A percentile compares a stretch with the other conserved stretches of the same genome.
These are phyloP conservation scores for Daktulosphaira vitifoliae DNA, from an alignment of 1,140 invertebrate genomes.

Conservation along the genomic window DNA sequence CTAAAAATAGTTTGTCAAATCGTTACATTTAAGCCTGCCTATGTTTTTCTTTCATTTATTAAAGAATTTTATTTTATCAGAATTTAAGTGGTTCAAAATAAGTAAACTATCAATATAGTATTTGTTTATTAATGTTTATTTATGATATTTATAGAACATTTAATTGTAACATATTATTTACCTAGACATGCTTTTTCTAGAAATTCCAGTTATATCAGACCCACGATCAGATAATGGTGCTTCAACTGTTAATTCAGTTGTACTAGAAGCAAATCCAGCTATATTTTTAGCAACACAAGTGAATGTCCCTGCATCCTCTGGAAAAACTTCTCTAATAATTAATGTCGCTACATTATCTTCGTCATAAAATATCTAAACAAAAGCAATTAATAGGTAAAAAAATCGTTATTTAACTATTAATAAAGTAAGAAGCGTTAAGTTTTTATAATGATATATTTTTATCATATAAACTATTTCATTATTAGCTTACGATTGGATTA, in stretches of 20 bases:
- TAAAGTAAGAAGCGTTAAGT: too few species aligned
- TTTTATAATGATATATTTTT: too few species aligned
- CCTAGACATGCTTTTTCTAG: conserved; percentile 69
- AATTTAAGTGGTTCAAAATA: too few species aligned
- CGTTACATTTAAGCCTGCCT: too few species aligned
- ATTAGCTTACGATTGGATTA: too few species aligned
- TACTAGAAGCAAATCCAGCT: conserved; percentile 83
- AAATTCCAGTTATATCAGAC: conserved; percentile 67
- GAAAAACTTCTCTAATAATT: conserved; percentile 90
- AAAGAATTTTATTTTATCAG: too few species aligned
- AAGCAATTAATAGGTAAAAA: not conserved
- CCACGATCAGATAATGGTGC: conserved; percentile 79
- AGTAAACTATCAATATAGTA: too few species aligned
- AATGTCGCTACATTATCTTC: conserved; percentile 85
- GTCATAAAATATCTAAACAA: conserved; percentile 76
- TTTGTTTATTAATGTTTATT: too few species aligned
- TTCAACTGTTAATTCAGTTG: conserved; percentile 81
- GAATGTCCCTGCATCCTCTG: conserved; percentile 93
- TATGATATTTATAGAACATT: too few species aligned
- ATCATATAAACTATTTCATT: too few species aligned
- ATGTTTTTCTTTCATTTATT: too few species aligned
- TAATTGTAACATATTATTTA: conserved; percentile 37
- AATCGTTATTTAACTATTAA: not conserved
- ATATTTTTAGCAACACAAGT: conserved; percentile 94
- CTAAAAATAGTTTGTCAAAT: too few species aligned